Conservation (phyloP, 2,888 invertebrate species). For the Deilephila elpenor region DNA sequence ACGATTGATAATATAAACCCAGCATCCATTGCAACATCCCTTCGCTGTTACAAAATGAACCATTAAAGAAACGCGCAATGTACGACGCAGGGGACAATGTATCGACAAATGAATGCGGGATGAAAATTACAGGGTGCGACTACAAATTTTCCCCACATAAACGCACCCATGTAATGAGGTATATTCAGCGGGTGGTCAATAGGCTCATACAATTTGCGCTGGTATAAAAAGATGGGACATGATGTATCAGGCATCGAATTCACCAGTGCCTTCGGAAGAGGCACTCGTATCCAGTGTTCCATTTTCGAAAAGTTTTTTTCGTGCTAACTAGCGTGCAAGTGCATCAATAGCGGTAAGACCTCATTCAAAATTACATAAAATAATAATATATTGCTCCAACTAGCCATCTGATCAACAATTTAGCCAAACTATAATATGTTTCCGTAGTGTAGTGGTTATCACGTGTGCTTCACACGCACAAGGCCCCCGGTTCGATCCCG, state of each 20-base stretch:
- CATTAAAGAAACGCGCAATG: background rate
- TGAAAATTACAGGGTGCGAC: constrained; percentile 61
- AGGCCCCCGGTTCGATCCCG: constrained; percentile 88
- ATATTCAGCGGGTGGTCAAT: constrained; percentile 80
- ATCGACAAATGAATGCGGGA: background rate
- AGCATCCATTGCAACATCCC: background rate
- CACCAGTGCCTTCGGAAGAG: constrained; percentile 56
- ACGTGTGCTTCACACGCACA: constrained; percentile 91
- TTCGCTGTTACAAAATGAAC: background rate
- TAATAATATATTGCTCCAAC: background rate
- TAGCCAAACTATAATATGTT: constrained; percentile 52
- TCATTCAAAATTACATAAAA: background rate
- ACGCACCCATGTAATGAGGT: constrained; percentile 78
- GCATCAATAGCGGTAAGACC: constrained; percentile 53
- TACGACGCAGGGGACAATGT: background rate
- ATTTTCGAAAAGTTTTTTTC: constrained; percentile 44
- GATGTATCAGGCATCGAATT: constrained; percentile 51
- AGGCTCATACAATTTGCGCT: constrained; percentile 65
- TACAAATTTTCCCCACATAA: constrained; percentile 71
- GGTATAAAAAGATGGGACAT: constrained; percentile 67
- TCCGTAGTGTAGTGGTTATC: constrained; percentile 90
- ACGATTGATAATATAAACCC: no score
- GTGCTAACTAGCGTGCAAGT: constrained; percentile 36
- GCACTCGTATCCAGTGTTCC: constrained; percentile 57
- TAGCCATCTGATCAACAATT: constrained; percentile 33